Evolutionary conservation across 2,888 invertebrate genomes (phyloP), one percentile per base, ranked within the genome.

Genomic region (Chelonus formosanus): DNA sequence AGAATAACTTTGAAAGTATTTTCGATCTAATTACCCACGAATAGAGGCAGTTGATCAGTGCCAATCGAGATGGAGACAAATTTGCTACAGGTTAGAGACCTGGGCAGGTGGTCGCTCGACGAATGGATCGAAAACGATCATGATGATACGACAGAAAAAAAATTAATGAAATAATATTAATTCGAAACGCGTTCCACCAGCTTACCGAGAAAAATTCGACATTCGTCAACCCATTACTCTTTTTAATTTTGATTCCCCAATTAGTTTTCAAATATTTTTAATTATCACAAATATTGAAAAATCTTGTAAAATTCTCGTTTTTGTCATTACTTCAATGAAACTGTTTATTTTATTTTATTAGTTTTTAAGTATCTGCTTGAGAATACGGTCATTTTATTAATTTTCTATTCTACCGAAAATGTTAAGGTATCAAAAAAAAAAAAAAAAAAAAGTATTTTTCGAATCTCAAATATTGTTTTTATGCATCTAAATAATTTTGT

Each of bases 101-200:
- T 43, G 40, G 44, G 32, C 36, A 53, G 31, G 53, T 34, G 48
- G 47, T 31, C 47, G 53, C 34, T 34, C 54, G 50, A 36, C 44
- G 55, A 45, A 40, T 10, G 36, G 32, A 20, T 60, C 47, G 48
- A 48, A n/a, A 48, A 50, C 32, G 68, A 60, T 43, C 63, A 60
- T 57, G 20, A 56, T 32, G 20, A 50, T 43, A 20, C 35, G 47
- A 50, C 44, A 56, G 71, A 68, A 76, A 75, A 82, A 81, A 81
- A 78, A 79, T 78, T 82, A 82, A 83, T 83, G 82, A 82, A 82
- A 83, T 82, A 82, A 83, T 82, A 83, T 81, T 78, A 78, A 83
- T 83, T 82, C 82, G 78, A 76, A 78, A 76, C 81, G 81, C 81
- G 83, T 82, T 80, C 79, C 79, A 77, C 78, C 78, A 78, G 80